A percentile compares a stretch with the other conserved stretches of the same genome.
Evolutionary conservation across 2,888 invertebrate species (phyloP).

Genomic region (Scelioninae gen. 2): DNA sequence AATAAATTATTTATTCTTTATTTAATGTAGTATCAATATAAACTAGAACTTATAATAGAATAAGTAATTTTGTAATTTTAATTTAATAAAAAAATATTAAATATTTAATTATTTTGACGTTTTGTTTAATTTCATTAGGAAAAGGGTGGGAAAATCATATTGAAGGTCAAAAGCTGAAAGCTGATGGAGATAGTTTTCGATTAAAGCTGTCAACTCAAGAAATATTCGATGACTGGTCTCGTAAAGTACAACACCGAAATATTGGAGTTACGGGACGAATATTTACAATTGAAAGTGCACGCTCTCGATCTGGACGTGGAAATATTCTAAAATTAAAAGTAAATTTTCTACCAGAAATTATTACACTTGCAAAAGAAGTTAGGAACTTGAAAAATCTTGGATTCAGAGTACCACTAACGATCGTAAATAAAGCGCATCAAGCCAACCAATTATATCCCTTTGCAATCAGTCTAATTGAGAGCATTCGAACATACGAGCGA

Average conservation of each 20-base stretch:
- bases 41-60: too few species aligned
- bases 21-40: too few species aligned
- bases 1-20: too few species aligned
- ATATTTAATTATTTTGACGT: too few species aligned
- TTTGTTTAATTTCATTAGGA: too few species aligned
- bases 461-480: slow-evolving; percentile 98
- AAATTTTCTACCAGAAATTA: slow-evolving; percentile 98
- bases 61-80: too few species aligned
- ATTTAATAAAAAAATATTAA: too few species aligned
- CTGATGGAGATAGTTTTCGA: slow-evolving; percentile 98
- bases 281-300: slow-evolving; percentile 92
- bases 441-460: slow-evolving; percentile 99
- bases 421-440: slow-evolving; percentile 99
- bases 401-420: slow-evolving; percentile 96
- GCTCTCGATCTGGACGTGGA: slow-evolving; percentile 85
- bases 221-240: slow-evolving; percentile 98
- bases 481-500: slow-evolving; percentile 96
- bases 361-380: slow-evolving; percentile 98
- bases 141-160: slow-evolving; percentile 99
- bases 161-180: slow-evolving; percentile 97
- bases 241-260: slow-evolving; percentile 94
- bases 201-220: slow-evolving; percentile 96
- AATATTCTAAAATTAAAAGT: slow-evolving; percentile 93
- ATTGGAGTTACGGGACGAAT: slow-evolving; percentile 95
- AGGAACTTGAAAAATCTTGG: slow-evolving; percentile 96